phyloP scores from a whole-genome alignment of 2,888 invertebrate genomes.

The Agrochola lychnidis region DNA sequence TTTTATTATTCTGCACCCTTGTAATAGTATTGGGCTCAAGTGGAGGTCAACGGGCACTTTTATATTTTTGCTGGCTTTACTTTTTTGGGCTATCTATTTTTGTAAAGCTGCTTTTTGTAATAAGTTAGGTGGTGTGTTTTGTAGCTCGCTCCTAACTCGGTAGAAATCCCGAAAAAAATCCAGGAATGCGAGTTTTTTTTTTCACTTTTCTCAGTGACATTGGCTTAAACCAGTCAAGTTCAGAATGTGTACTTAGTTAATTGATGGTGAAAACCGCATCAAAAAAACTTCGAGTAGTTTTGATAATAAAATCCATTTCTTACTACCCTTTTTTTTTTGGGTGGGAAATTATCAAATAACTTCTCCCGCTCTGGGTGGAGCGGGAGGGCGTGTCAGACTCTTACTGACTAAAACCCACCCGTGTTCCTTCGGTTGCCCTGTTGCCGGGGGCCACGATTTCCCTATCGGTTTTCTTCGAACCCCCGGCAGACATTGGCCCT shows the following conservation, averaged over 20 bases:
- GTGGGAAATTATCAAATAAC: too few relatives aligned
- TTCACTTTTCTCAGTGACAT: background rate
- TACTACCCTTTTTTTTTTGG: too few relatives aligned
- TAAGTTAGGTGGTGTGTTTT: conserved; percentile 30
- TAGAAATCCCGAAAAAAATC: background rate
- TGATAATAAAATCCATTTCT: background rate
- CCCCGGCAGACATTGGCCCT: too few relatives aligned
- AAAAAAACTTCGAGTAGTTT: background rate
- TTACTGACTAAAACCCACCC: too few relatives aligned
- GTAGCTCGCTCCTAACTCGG: background rate
- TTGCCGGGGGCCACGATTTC: too few relatives aligned
- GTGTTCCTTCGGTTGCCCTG: too few relatives aligned
- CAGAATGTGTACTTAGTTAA: too few relatives aligned
- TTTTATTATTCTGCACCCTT: conserved; percentile 85
- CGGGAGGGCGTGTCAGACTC: too few relatives aligned
- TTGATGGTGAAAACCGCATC: background rate
- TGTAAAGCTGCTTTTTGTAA: conserved; percentile 41
- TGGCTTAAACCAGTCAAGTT: background rate
- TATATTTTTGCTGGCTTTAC: conserved; percentile 61
- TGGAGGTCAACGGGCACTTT: conserved; percentile 69
- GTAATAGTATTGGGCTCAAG: conserved; percentile 80
- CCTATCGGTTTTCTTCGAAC: too few relatives aligned
- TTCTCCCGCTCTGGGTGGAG: too few relatives aligned
- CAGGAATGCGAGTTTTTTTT: background rate
- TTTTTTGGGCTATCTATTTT: conserved; percentile 42